These are phyloP conservation scores for Gambusia yucatana DNA, from an alignment of 2,797 vertebrate species.

Conservation along the genomic window DNA sequence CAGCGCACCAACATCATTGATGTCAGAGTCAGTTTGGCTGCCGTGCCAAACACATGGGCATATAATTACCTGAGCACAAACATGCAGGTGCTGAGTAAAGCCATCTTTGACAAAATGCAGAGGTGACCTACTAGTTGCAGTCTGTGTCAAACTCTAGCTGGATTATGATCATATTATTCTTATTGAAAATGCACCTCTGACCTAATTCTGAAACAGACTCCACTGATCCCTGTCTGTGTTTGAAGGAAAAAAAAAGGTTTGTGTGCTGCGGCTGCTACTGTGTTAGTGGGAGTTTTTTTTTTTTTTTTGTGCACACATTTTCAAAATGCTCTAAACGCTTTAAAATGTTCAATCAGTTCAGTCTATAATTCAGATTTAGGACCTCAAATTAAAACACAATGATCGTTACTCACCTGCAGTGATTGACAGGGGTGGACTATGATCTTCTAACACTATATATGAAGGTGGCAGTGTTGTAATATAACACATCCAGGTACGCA, in stretches of 20 bases:
- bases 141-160: neutral
- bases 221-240: conserved; percentile 10
- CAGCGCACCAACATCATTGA: conserved; percentile 38
- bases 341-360: neutral
- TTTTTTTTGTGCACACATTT: conserved; percentile 23
- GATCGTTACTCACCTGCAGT: conserved; percentile 23
- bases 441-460: conserved; percentile 15
- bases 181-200: conserved; percentile 17
- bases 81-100: conserved; percentile 7
- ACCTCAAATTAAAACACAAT: neutral
- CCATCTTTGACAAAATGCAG: conserved; percentile 3
- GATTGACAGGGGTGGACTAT: conserved; percentile 24
- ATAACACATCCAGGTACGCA: conserved; percentile 35
- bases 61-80: conserved; percentile 27
- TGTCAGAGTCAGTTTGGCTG: conserved; percentile 40
- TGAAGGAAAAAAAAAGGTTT: conserved; percentile 9
- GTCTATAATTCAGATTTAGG: conserved; percentile 16
- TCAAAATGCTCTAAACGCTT: conserved; percentile 10
- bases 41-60: conserved; percentile 17
- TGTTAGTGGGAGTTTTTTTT: conserved; percentile 8
- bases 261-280: conserved; percentile 5
- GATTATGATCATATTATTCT: neutral
- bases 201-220: conserved; percentile 18
- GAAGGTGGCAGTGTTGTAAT: conserved; percentile 36
- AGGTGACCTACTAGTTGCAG: conserved; percentile 10